Percentiles rank a stretch among this genome's conserved stretches.
Evolutionary conservation across 2,113 vertebrate species (phyloP).

Genomic region (Actenoides lindsayi): DNA sequence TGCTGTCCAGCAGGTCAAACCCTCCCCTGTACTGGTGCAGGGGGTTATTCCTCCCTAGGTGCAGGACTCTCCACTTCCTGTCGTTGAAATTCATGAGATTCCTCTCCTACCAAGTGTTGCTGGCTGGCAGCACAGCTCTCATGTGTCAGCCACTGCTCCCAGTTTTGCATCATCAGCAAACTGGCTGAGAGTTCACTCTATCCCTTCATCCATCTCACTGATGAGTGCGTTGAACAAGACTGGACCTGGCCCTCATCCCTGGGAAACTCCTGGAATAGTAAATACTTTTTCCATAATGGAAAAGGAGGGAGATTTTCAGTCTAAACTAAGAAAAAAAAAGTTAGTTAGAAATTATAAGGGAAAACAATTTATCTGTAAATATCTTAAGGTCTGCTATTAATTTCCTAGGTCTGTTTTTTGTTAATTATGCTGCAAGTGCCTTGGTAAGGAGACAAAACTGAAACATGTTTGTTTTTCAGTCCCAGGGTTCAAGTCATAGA

Average conservation of each 20-base stretch:
- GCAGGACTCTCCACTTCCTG: not conserved
- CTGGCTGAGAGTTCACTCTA: not conserved
- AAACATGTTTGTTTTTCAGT: slow-evolving; percentile 60
- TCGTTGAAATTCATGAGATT: not conserved
- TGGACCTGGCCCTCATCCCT: not conserved
- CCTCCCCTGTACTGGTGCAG: not conserved
- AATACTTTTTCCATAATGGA: not conserved
- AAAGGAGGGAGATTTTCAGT: not conserved
- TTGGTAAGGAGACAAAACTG: not conserved
- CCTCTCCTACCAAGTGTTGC: not conserved
- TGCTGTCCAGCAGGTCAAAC: not conserved
- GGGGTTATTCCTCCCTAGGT: not conserved
- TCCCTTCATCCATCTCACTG: not conserved
- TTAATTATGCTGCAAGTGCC: not conserved
- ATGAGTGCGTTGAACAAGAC: not conserved
- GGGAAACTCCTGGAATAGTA: not conserved
- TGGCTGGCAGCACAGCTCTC: not conserved
- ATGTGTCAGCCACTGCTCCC: not conserved
- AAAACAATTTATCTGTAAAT: not conserved
- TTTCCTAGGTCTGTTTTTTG: not conserved
- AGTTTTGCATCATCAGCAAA: not conserved
- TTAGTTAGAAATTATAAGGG: not conserved
- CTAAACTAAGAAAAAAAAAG: not conserved
- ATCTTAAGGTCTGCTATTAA: not conserved
- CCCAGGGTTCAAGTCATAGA: slow-evolving; percentile 60